Conservation (phyloP, 2,888 invertebrate species). For the Ormyrus nitidulus region DNA sequence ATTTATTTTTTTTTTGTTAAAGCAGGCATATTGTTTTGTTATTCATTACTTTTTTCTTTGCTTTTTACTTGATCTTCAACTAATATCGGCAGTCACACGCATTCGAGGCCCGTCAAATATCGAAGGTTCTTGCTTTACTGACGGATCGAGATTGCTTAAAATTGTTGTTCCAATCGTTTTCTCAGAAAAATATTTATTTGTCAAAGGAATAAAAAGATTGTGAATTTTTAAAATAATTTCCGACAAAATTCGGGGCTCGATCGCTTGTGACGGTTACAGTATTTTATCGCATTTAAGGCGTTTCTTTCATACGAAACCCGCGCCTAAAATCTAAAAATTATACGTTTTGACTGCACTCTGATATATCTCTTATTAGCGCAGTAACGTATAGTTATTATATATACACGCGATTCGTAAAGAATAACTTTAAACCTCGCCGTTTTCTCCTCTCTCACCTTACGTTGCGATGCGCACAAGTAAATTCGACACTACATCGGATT, state of each 20-base stretch:
- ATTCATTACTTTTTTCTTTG: too few species aligned
- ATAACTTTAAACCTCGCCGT: background rate
- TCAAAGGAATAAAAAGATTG: too few species aligned
- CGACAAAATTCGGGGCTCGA: background rate
- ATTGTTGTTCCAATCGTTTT: background rate
- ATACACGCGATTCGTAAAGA: constrained; percentile 10
- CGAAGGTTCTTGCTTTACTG: background rate
- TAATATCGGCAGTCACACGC: constrained; percentile 16
- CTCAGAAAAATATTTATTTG: background rate
- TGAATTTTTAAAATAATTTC: too few species aligned
- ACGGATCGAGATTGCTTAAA: constrained; percentile 1
- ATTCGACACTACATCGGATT: constrained; percentile 8
- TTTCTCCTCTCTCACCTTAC: background rate
- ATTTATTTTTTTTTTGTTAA: constrained; percentile 5
- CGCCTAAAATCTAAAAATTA: constrained; percentile 48
- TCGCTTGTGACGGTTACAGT: constrained; percentile 10
- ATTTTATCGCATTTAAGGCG: constrained; percentile 34
- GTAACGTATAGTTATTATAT: constrained; percentile 11
- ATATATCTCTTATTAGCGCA: constrained; percentile 28
- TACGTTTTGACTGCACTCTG: constrained; percentile 20
- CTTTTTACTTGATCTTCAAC: background rate
- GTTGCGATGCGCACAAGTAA: constrained; percentile 14
- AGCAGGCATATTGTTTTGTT: constrained; percentile 1
- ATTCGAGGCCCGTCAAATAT: constrained; percentile 9
- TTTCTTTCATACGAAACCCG: constrained; percentile 13